phyloP scores from a whole-genome alignment of 1,140 invertebrate species.

The Babylonia areolata region DNA sequence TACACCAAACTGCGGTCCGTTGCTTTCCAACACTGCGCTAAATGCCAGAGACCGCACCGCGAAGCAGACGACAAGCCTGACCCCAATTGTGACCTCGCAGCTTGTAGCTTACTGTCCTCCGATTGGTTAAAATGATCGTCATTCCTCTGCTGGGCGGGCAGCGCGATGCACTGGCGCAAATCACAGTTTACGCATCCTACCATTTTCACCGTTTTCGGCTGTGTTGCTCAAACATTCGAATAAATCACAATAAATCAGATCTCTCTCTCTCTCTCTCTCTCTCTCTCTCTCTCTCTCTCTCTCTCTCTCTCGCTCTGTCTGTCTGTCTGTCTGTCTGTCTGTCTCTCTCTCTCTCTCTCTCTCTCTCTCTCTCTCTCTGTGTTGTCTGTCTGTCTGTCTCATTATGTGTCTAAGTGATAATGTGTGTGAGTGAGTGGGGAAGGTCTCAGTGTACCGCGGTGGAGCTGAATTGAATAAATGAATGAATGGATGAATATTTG shows the following conservation, averaged over 20 bases:
- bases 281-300: not conserved
- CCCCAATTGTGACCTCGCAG: slow-evolving; percentile 24
- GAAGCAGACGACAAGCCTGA: slow-evolving; percentile 36
- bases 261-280: no score
- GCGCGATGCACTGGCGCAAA: not conserved
- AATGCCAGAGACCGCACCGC: slow-evolving; percentile 6
- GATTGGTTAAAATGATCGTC: slow-evolving; percentile 17
- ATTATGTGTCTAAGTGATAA: no score
- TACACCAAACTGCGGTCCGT: not conserved
- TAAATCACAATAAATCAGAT: no score
- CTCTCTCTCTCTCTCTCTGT: not conserved
- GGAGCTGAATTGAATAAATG: no score
- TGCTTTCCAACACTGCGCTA: not conserved
- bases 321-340: not conserved
- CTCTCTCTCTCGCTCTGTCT: no score
- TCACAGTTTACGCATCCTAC: not conserved
- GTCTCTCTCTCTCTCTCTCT: not conserved
- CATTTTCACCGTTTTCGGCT: no score
- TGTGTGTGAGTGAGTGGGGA: not conserved
- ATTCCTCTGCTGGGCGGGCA: slow-evolving; percentile 24
- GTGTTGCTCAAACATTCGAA: no score
- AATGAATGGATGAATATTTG: no score
- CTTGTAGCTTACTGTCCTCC: not conserved
- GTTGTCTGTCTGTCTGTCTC: no score
- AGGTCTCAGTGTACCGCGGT: no score